Conservation (phyloP, 2,888 invertebrate species). For the Dasypolia templi region DNA sequence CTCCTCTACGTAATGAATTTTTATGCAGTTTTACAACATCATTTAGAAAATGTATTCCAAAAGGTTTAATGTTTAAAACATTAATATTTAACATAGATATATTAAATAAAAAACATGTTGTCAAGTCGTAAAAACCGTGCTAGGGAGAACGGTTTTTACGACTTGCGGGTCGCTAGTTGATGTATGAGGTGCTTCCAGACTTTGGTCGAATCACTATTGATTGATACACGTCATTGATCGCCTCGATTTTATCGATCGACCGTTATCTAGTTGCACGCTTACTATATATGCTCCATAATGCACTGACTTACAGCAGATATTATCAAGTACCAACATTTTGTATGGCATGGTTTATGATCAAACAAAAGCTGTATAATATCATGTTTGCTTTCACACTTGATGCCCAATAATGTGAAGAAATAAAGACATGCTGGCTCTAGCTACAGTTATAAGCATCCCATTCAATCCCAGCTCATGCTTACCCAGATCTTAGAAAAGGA, state of each 20-base stretch:
- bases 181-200: not conserved
- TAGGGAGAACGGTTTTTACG: no score
- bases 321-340: no score
- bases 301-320: not conserved
- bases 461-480: slow-evolving; percentile 68
- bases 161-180: not conserved
- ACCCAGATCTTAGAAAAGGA: slow-evolving; percentile 95
- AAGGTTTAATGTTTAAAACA: not conserved
- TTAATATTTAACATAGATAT: not conserved
- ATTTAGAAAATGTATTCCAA: not conserved
- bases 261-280: slow-evolving; percentile 3
- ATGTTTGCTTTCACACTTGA: not conserved
- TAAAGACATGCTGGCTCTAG: slow-evolving; percentile 15
- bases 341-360: not conserved
- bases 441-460: not conserved
- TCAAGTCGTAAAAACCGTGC: not conserved
- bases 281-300: not conserved
- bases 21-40: no score
- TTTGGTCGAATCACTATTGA: not conserved
- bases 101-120: not conserved
- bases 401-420: not conserved
- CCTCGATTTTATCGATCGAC: not conserved
- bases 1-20: not conserved
- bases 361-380: not conserved
- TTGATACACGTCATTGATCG: not conserved